Base-by-base conservation (phyloP, 2,113 vertebrate genomes). In the Oncorhynchus tshawytscha region DNA sequence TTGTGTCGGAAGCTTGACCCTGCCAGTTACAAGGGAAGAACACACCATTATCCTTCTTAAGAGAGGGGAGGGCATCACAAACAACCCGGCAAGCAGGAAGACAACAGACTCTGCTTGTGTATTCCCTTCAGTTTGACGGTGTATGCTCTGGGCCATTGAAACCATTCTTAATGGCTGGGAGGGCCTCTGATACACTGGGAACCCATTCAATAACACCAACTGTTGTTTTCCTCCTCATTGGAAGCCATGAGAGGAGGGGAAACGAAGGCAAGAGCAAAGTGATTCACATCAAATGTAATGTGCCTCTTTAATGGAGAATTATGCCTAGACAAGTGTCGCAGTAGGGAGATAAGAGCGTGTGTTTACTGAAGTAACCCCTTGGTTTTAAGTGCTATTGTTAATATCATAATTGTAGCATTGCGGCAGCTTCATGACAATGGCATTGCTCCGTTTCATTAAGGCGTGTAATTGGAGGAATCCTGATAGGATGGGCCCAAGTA, bases 1-100 rank as follows among this genome's bases (percentile, higher is more conserved):
- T 96, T 97, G 95, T 97, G 93, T 96, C 94, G 92, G 93, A 95
- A 95, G 94, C 95, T 93, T 96, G 96, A 97, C 96, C 96, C 96
- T 81, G 81, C 94, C 92, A 92, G 93, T 95, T 95, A 94, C 94
- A 59, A 75, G 29, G 51, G 90, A 91, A 84, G 84, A 93, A 92
- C 84, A 78, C 93, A 93, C 93, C 91, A 92, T 94, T 93, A 94
- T 94, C 93, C 92, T 94, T 92, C 66, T 93, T 93, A 82, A 77
- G 89, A 86, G 87, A 80, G 69, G 83, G 59, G 59, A 88, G 86
- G 76, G 79, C 90, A 87, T 91, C 87, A 87, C 91, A 92, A 81
- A 74, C 78, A 69, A 69, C 70, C 70, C 66, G 45, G n/a, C 24
- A 48, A 71, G 49, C 9, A 65, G 72, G 78, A 70, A 83, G 72